Evolutionary conservation across 35 echinoderm and acorn worm genomes (phyloP), one percentile per base, ranked within the genome.

Genomic region (Antedon bifida): DNA sequence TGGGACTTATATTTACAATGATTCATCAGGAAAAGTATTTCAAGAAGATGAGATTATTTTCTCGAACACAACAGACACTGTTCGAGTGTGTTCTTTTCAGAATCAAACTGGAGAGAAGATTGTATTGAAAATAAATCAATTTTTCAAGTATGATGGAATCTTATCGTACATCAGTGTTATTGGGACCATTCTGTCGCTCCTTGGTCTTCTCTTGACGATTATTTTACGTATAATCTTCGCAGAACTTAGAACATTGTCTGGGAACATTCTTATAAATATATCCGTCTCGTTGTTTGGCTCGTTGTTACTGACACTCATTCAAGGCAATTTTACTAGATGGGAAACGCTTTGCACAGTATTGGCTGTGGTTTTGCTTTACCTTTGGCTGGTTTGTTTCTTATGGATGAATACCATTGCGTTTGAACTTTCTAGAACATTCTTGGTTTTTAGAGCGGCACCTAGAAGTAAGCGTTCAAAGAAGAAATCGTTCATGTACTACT

Each of bases 371-470:
- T 26, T 35, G n/a, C 78, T 38, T 39, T 80, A 80, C 26, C 31
- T 36, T 4, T 80, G 78, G 78, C 34, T 80, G 3, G 78, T 39
- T 16, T 34, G n/a, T 10, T 80, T 80, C 31, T 80, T 34, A 8
- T 80, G 78, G 78, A 80, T 80, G 78, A 80, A 80, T 38, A 35
- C 36, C 10, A 80, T 80, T 14, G 78, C 78, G 9, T 80, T 80
- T 39, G 78, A 80, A 21, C 17, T 80, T 38, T 36, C 17, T 38
- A 5, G 78, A 36, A 80, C 78, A 11, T 80, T 80, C 23, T 17
- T 13, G 35, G 19, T 36, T 29, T 38, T 29, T 35, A 35, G 34
- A 64, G 51, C 51, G 3, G 9, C 51, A 26, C 51, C 51, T 21
- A 64, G 51, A 64, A 64, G 51, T 23, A 26, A 64, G 19, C 9